Evolutionary conservation across 2,113 vertebrate species (phyloP).

Genomic region (Panurus biarmicus): DNA sequence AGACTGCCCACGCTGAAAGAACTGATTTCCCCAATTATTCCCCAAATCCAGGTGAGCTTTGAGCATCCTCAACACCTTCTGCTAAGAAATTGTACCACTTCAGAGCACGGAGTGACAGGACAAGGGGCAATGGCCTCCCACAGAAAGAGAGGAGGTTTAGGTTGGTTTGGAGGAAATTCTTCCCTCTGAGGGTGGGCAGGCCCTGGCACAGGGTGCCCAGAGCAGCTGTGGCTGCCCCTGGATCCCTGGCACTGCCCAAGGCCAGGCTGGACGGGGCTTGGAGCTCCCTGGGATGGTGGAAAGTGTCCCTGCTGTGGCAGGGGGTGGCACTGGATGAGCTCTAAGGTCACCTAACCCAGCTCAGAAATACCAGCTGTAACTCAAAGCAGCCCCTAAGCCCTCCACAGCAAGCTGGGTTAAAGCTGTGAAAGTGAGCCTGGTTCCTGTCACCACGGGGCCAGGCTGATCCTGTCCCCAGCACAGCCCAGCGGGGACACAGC

Average conservation of each 20-base stretch:
- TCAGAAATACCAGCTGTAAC: not conserved
- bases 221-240: not conserved
- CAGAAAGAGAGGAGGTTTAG: not conserved
- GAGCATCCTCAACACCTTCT: not conserved
- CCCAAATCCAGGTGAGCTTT: not conserved
- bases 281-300: rapidly evolving
- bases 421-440: not conserved
- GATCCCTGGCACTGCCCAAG: not conserved
- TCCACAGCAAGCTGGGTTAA: not conserved
- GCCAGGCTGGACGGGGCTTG: rapidly evolving
- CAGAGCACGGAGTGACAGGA: not conserved
- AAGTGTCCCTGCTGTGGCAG: not conserved
- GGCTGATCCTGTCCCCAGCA: not conserved
- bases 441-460: not conserved
- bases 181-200: rapidly evolving
- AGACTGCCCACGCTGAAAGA: not conserved
- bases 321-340: not conserved
- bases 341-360: not conserved
- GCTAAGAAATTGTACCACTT: too few species aligned
- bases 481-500: not conserved
- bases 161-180: not conserved
- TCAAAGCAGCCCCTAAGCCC: not conserved
- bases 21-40: not conserved
- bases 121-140: not conserved
- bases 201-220: not conserved